Percentiles rank a stretch among this genome's conserved stretches.
Conservation (phyloP, 2,797 vertebrate genomes). For the Melanotaenia pygmaea region DNA sequence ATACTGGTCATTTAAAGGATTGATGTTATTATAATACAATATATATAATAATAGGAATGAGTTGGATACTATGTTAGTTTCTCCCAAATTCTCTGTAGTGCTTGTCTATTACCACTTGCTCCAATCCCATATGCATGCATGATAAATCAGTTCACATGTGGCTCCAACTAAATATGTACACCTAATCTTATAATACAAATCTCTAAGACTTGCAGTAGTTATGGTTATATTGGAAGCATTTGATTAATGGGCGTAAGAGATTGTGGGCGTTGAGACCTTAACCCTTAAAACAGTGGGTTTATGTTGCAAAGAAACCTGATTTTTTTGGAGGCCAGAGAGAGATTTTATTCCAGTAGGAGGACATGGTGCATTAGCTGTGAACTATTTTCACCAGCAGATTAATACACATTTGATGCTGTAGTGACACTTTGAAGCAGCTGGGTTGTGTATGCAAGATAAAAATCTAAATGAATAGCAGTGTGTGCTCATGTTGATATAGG, state of each 20-base stretch:
- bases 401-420: constrained; percentile 17
- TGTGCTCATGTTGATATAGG: constrained; percentile 12
- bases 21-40: too few relatives aligned
- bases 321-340: background rate
- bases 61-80: too few relatives aligned
- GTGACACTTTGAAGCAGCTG: constrained; percentile 21
- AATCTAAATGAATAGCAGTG: constrained; percentile 14
- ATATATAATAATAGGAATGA: too few relatives aligned
- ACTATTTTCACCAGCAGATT: constrained; percentile 25
- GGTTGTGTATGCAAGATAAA: constrained; percentile 17
- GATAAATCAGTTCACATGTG: background rate
- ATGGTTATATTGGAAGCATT: background rate
- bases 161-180: background rate
- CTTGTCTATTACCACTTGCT: too few relatives aligned
- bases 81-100: too few relatives aligned
- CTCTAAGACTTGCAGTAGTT: background rate
- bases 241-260: background rate
- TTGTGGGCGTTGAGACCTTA: background rate
- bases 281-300: background rate
- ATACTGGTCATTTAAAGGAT: too few relatives aligned
- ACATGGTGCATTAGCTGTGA: constrained; percentile 1
- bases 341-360: background rate
- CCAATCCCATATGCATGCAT: too few relatives aligned
- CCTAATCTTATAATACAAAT: background rate
- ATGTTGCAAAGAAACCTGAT: background rate